Evolutionary conservation across 2,113 vertebrate genomes (phyloP).

Genomic region (Opisthocomus hoazin): DNA sequence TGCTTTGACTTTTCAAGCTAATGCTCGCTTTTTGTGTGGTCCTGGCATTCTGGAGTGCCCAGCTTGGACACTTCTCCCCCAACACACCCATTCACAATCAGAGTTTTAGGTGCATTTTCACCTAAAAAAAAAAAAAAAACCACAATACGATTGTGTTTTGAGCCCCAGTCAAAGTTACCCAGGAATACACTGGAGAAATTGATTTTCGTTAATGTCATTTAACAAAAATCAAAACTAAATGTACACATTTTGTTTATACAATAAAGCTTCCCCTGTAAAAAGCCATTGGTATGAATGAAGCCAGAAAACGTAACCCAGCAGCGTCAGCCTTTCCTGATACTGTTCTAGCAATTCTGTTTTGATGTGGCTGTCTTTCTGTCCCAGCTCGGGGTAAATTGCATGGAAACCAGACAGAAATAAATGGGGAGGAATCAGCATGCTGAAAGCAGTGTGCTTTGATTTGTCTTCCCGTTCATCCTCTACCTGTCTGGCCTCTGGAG

Average conservation of each 20-base stretch:
- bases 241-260: accelerated
- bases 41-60: background rate
- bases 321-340: background rate
- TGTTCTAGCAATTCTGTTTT: background rate
- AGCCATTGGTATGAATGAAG: background rate
- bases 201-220: background rate
- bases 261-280: background rate
- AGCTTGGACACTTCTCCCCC: background rate
- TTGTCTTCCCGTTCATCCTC: background rate
- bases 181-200: background rate
- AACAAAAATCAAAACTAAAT: background rate
- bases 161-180: background rate
- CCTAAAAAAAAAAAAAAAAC: background rate
- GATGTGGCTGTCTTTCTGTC: background rate
- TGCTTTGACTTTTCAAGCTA: background rate
- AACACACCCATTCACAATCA: too few species aligned
- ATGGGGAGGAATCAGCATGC: background rate
- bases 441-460: background rate
- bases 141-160: accelerated
- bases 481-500: background rate
- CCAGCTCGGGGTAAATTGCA: accelerated
- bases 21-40: accelerated
- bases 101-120: background rate
- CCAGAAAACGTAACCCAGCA: background rate
- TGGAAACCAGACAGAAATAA: background rate